These are phyloP conservation scores for Colistium nudipinnis DNA, from an alignment of 2,113 vertebrate genomes.

Conservation along the genomic window DNA sequence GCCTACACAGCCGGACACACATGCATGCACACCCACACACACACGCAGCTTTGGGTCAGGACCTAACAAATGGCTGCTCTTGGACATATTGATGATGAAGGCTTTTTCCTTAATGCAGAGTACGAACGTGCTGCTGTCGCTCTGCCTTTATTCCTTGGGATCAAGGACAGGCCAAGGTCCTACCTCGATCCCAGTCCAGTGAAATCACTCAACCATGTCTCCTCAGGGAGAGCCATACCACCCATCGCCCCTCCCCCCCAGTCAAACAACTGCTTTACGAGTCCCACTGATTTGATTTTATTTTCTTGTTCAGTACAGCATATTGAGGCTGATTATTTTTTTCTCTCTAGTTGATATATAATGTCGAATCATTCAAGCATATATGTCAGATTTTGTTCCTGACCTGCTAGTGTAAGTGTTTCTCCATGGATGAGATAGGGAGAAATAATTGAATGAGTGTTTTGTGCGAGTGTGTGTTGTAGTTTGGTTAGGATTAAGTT, in stretches of 20 bases:
- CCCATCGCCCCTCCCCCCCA: constrained; percentile 3
- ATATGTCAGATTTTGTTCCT: constrained; percentile 49
- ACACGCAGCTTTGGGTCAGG: constrained; percentile 31
- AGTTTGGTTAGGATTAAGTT: constrained; percentile 53
- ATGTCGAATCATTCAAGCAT: constrained; percentile 42
- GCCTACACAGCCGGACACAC: constrained; percentile 8
- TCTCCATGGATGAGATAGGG: constrained; percentile 31
- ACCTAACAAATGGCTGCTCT: constrained; percentile 50
- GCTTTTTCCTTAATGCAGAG: constrained; percentile 49
- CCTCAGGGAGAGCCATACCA: constrained; percentile 67
- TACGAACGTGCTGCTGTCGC: constrained; percentile 61
- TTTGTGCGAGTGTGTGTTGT: constrained; percentile 50
- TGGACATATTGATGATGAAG: constrained; percentile 35
- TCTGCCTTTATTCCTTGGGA: constrained; percentile 65
- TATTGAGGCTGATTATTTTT: constrained; percentile 29
- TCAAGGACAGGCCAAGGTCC: constrained; percentile 60
- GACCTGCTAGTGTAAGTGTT: constrained; percentile 40
- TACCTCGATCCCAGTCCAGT: constrained; percentile 45
- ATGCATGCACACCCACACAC: neutral
- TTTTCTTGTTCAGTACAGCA: constrained; percentile 15
- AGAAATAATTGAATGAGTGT: constrained; percentile 43
- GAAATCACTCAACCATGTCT: constrained; percentile 62
- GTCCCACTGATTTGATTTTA: constrained; percentile 27
- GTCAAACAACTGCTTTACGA: constrained; percentile 21
- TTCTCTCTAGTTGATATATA: constrained; percentile 28